Conservation (phyloP, 2,797 vertebrate genomes). For the Nothura maculosa region DNA sequence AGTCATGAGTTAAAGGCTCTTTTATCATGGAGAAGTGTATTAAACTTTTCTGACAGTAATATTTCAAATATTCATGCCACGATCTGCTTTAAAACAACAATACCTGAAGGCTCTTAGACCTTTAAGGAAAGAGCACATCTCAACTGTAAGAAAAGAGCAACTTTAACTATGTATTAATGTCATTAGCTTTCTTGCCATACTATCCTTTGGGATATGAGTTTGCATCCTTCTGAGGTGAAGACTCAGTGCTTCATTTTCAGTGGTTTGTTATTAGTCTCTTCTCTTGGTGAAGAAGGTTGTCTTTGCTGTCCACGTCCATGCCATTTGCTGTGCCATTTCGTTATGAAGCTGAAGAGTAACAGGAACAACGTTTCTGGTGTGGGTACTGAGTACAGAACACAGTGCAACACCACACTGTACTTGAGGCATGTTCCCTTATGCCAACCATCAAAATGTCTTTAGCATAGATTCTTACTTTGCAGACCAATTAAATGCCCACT, state of each 20-base stretch:
- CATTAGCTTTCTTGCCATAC: constrained; percentile 15
- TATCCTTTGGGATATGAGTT: constrained; percentile 40
- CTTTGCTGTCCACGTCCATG: neutral
- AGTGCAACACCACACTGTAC: neutral
- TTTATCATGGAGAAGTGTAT: neutral
- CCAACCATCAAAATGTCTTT: neutral
- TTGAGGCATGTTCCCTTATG: neutral
- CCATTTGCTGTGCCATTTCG: neutral
- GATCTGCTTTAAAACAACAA: neutral
- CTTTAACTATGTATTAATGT: constrained; percentile 1
- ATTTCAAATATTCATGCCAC: constrained; percentile 28
- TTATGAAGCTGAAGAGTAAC: neutral
- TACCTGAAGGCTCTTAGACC: neutral
- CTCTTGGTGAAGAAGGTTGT: constrained; percentile 23
- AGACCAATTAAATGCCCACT: neutral
- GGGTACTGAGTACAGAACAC: neutral
- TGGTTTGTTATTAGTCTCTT: constrained; percentile 28
- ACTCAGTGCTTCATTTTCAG: constrained; percentile 33
- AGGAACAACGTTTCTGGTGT: constrained; percentile 3
- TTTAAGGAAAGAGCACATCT: neutral
- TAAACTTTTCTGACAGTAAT: constrained; percentile 41
- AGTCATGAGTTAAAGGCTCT: constrained; percentile 38
- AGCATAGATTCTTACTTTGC: neutral
- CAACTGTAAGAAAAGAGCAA: constrained; percentile 13
- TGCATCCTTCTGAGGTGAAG: constrained; percentile 41